These are phyloP conservation scores for Apis florea DNA, from an alignment of 1,140 invertebrate species.

Conservation along the genomic window DNA sequence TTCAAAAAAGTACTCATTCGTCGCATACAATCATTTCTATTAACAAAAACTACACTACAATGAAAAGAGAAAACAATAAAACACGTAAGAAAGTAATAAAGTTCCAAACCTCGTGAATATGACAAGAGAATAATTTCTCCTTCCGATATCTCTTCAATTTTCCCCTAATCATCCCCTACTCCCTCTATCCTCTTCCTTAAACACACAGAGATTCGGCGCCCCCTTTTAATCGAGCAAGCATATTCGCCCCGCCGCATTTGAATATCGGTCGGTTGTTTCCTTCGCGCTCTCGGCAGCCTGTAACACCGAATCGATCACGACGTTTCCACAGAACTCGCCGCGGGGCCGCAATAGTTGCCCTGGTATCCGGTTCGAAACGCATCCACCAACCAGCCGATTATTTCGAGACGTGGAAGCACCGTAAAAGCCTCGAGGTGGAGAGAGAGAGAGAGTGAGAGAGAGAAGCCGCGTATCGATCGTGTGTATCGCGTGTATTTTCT, in stretches of 20 bases:
- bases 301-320: conserved; percentile 43
- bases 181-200: too few species aligned
- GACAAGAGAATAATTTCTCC: too few species aligned
- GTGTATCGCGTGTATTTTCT: conserved; percentile 30
- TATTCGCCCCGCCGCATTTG: not conserved
- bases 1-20: too few species aligned
- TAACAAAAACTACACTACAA: too few species aligned
- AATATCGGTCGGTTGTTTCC: not conserved
- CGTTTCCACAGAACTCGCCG: conserved; percentile 19
- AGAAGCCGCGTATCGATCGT: conserved; percentile 29
- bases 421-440: conserved; percentile 10
- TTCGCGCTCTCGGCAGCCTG: not conserved
- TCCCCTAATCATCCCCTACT: too few species aligned
- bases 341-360: conserved; percentile 22
- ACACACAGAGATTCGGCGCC: too few species aligned
- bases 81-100: too few species aligned
- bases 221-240: not conserved
- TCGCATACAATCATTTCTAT: too few species aligned
- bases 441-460: not conserved
- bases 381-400: conserved; percentile 21
- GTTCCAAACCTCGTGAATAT: too few species aligned
- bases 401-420: conserved; percentile 42
- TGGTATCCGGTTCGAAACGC: conserved; percentile 26
- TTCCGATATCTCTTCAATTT: too few species aligned
- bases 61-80: too few species aligned